Evolutionary conservation across 2,797 vertebrate species (phyloP).

Genomic region (Falco columbarius): DNA sequence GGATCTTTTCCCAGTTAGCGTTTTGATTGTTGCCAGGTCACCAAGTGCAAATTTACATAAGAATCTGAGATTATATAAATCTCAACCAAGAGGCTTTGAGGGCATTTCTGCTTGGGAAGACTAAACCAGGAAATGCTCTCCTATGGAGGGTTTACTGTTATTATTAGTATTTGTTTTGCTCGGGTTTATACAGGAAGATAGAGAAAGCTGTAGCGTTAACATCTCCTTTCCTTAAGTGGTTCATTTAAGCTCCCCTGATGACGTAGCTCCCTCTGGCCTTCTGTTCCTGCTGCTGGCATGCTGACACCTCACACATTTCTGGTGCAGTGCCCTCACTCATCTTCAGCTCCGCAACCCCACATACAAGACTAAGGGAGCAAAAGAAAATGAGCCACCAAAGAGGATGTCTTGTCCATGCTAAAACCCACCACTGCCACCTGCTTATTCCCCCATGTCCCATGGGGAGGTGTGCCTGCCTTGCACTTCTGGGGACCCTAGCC

Average conservation of each 20-base stretch:
- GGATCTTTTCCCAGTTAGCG: conserved; percentile 26
- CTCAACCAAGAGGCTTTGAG: conserved; percentile 38
- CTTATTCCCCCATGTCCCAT: background rate
- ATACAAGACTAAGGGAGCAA: background rate
- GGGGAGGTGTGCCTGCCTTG: background rate
- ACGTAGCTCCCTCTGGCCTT: background rate
- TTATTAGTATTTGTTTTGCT: conserved; percentile 21
- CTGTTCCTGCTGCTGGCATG: background rate
- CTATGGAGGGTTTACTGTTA: background rate
- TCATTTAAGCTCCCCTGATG: background rate
- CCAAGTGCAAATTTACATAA: conserved; percentile 58
- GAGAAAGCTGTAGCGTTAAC: background rate
- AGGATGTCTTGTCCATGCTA: background rate
- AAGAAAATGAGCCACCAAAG: background rate
- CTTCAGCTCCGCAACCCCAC: background rate
- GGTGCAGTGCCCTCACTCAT: background rate
- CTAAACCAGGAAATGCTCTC: background rate
- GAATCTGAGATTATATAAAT: conserved; percentile 44
- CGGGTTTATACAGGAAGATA: background rate
- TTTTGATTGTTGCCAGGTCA: conserved; percentile 48
- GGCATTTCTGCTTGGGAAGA: conserved; percentile 7
- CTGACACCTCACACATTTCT: background rate
- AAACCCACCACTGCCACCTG: background rate
- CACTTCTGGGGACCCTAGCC: background rate
- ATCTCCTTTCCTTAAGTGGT: background rate